Conservation (phyloP, 2,113 vertebrate genomes). For the Peucedramus taeniatus region DNA sequence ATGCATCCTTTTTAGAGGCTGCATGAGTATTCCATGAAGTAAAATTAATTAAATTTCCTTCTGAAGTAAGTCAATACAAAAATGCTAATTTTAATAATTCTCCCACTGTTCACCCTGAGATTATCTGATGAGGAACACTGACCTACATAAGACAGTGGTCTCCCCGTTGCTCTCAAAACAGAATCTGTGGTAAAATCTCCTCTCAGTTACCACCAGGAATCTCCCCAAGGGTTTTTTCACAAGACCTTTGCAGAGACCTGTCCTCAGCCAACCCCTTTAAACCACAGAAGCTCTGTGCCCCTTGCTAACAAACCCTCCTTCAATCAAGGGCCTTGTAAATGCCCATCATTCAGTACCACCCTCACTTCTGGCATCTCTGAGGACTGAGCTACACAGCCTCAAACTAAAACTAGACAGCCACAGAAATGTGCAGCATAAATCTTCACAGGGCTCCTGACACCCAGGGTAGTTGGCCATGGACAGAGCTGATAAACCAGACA, state of each 20-base stretch:
- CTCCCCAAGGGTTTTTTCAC: background rate
- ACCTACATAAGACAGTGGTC: background rate
- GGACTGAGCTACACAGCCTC: background rate
- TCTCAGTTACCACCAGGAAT: background rate
- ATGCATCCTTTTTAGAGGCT: background rate
- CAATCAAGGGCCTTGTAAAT: background rate
- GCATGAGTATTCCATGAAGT: background rate
- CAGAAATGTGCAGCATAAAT: background rate
- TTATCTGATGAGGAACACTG: background rate
- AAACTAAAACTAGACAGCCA: background rate
- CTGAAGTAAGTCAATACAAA: background rate
- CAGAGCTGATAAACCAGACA: background rate
- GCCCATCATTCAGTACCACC: background rate
- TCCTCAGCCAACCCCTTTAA: background rate
- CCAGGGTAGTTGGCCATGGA: background rate
- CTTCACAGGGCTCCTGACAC: accelerated
- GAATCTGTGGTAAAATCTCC: background rate
- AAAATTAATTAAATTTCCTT: background rate
- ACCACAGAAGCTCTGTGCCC: background rate
- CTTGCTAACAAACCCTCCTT: background rate
- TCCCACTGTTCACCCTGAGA: background rate
- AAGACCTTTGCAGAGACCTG: background rate
- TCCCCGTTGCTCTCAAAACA: background rate
- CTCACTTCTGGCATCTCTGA: background rate
- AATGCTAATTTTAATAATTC: background rate